phyloP scores from a whole-genome alignment of 2,888 invertebrate genomes.

The Drosophila leonis region DNA sequence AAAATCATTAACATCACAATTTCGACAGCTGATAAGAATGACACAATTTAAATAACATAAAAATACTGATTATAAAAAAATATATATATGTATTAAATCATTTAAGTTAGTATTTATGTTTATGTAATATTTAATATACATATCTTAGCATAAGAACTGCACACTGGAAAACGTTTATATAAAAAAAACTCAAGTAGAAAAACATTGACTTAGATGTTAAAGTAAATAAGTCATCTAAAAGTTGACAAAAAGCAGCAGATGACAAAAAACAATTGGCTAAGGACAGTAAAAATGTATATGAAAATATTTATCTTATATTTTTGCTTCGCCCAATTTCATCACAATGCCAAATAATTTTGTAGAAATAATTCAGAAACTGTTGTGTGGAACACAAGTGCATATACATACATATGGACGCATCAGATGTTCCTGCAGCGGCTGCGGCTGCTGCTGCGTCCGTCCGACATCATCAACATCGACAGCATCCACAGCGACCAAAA shows the following conservation, averaged over 20 bases:
- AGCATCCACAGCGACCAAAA: conserved; percentile 72
- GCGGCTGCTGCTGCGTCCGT: conserved; percentile 19
- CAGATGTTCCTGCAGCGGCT: conserved; percentile 13
- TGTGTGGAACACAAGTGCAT: conserved; percentile 38
- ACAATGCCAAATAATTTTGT: neutral
- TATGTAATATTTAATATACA: too few species aligned
- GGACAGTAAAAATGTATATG: neutral
- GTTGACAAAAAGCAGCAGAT: neutral
- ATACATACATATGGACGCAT: conserved; percentile 9
- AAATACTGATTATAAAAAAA: neutral
- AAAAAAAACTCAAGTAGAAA: too few species aligned
- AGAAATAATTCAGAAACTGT: conserved; percentile 35
- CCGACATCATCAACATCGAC: conserved; percentile 71
- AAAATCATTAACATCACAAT: conserved; percentile 23
- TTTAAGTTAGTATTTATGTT: too few species aligned
- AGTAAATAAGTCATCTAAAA: neutral
- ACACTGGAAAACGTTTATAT: too few species aligned
- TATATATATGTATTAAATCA: too few species aligned
- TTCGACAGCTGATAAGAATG: neutral
- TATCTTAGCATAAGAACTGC: too few species aligned
- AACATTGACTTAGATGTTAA: too few species aligned
- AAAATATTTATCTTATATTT: neutral
- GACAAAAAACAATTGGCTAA: neutral
- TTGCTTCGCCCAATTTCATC: neutral
- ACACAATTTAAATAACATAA: neutral